Percentiles rank a stretch among this genome's conserved stretches.
Evolutionary conservation across 2,888 invertebrate genomes (phyloP).

Genomic region (Neocrepidodera transversa): DNA sequence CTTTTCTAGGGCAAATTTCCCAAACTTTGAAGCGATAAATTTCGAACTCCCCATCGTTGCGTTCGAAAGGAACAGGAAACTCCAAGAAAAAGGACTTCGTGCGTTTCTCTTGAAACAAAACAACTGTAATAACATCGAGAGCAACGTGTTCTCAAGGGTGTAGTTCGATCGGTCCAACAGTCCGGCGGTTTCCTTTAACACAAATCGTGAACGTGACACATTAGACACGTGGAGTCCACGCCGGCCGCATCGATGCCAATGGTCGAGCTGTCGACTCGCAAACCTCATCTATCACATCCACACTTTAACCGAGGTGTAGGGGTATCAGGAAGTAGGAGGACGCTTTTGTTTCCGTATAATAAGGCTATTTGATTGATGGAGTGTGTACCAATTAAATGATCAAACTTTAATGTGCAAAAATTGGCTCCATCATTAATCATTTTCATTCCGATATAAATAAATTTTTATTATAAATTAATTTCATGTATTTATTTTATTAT

Average conservation of each 20-base stretch:
- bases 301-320: constrained; percentile 29
- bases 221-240: constrained; percentile 52
- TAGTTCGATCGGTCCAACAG: constrained; percentile 54
- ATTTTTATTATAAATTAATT: too few relatives aligned
- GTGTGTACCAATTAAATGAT: too few relatives aligned
- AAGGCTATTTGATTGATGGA: not conserved
- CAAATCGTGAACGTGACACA: constrained; percentile 59
- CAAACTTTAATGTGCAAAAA: too few relatives aligned
- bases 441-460: too few relatives aligned
- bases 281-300: constrained; percentile 55
- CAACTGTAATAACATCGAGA: constrained; percentile 60
- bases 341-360: not conserved
- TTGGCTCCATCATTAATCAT: too few relatives aligned
- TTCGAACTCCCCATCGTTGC: not conserved
- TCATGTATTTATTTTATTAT: too few relatives aligned
- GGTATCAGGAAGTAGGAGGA: constrained; percentile 5
- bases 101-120: constrained; percentile 56
- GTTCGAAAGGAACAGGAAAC: constrained; percentile 16
- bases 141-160: constrained; percentile 55
- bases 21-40: not conserved
- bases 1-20: not conserved
- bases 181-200: constrained; percentile 53
- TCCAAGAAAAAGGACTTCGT: constrained; percentile 26
- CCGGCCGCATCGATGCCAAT: constrained; percentile 33
- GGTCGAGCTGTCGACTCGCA: constrained; percentile 51